Evolutionary conservation across 2,888 invertebrate genomes (phyloP), one percentile per base, ranked within the genome.

Genomic region (Oconnorella tubifera): DNA sequence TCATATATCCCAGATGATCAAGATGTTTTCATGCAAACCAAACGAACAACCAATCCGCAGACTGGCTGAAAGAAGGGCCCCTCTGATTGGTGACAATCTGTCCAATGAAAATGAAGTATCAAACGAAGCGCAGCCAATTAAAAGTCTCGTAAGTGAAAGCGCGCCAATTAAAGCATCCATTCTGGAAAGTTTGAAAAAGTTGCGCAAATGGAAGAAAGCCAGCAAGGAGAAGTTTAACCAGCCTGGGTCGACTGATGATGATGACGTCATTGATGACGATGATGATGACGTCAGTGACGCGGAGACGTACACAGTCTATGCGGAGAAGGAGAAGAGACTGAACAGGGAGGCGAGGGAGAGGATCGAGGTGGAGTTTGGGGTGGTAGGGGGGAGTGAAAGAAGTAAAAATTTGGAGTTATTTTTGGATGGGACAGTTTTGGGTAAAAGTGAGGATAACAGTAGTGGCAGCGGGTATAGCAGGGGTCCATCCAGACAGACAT

Each of bases 191-290:
- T 27, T 10, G 23, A 51, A 25, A 27, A 51, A 51, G 25, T 27
- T 51, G 53, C 53, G 25, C 10, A 51, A 6, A 27, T 51, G 53
- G 53, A 51, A 51, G 53, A 51, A 51, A 27, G 53, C 14, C 14
- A 51, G 53, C 53, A 25, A 23, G 6, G 25, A 27, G 25, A 51
- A 51, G 25, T 25, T 10, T 6, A 27, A 51, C 25, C 14, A 6
- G 10, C 25, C 53, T 23, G 14, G 23, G 23, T 23, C 23, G 6
- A 6, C 53, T 23, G 25, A 25, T 6, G 53, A 51, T 51, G 53
- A 51, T 25, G 53, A 51, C 25, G 10, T 23, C 25, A 27, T 6
- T 19, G 53, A 51, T 19, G 53, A 51, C 25, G 53, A 51, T 25
- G 25, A 4, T 6, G 10, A 51, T 51, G 53, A 51, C 25, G 53